phyloP scores from a whole-genome alignment of 2,797 vertebrate species.

The Siniperca scherzeri region DNA sequence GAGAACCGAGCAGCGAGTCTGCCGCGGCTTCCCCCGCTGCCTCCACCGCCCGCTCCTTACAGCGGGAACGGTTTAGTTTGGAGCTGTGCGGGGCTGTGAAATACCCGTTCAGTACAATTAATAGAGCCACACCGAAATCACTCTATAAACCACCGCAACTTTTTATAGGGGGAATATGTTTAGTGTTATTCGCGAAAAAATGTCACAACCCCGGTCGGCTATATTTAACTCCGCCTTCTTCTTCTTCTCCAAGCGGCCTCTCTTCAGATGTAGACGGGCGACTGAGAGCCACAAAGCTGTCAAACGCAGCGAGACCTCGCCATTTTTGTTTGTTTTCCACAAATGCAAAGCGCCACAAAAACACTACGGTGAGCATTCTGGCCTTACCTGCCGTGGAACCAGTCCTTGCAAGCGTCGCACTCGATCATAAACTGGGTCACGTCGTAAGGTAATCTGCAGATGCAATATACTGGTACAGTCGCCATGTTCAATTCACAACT shows the following conservation, averaged over 20 bases:
- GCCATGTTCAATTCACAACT: constrained; percentile 97
- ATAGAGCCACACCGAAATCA: constrained; percentile 17
- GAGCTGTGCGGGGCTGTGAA: constrained; percentile 51
- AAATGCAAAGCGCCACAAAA: constrained; percentile 65
- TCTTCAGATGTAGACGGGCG: constrained; percentile 81
- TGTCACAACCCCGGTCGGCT: constrained; percentile 79
- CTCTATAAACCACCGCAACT: constrained; percentile 14
- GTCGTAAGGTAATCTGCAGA: constrained; percentile 99
- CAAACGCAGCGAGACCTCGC: constrained; percentile 76
- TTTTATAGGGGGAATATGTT: constrained; percentile 47
- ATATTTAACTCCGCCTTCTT: constrained; percentile 89
- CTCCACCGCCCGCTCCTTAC: constrained; percentile 43
- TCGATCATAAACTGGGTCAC: constrained; percentile 99
- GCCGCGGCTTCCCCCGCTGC: constrained; percentile 65
- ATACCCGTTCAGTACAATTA: not conserved
- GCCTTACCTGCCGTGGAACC: constrained; percentile 98
- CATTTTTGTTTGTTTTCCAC: constrained; percentile 77
- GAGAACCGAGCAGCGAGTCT: constrained; percentile 21
- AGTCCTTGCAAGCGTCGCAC: constrained; percentile 98
- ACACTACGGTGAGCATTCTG: constrained; percentile 34
- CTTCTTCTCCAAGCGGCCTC: constrained; percentile 87
- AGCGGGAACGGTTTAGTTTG: constrained; percentile 23
- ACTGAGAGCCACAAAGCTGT: constrained; percentile 84
- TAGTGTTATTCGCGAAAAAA: constrained; percentile 78
- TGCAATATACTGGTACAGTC: constrained; percentile 99